Conservation (phyloP, 2,113 vertebrate genomes). For the Nansenia antarctica region DNA sequence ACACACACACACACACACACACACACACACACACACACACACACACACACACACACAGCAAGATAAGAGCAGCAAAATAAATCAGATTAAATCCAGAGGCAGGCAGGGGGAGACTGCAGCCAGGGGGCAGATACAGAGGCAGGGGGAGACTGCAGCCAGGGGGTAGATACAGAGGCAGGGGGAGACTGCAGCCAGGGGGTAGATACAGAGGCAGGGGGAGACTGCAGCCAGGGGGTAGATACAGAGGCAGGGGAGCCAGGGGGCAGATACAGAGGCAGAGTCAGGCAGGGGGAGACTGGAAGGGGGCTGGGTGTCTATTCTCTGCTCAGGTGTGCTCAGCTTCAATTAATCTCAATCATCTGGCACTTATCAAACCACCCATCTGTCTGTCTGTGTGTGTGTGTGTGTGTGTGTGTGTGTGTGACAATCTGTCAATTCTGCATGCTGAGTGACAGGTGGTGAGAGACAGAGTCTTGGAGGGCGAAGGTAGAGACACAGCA, state of each 20-base stretch:
- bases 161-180: too few relatives aligned
- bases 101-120: too few relatives aligned
- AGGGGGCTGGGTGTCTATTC: constrained; percentile 8
- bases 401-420: not conserved
- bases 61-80: too few relatives aligned
- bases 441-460: not conserved
- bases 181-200: too few relatives aligned
- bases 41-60: not conserved
- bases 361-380: not conserved
- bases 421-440: not conserved
- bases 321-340: not conserved
- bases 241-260: not conserved
- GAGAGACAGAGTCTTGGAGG: not conserved
- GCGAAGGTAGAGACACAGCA: not conserved
- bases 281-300: not conserved
- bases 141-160: too few relatives aligned
- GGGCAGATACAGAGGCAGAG: constrained; percentile 9
- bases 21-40: constrained; percentile 22
- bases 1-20: constrained; percentile 22
- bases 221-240: too few relatives aligned
- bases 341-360: not conserved
- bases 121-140: too few relatives aligned
- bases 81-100: too few relatives aligned
- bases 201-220: too few relatives aligned
- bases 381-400: not conserved